Conservation (phyloP, 2,797 vertebrate genomes). For the Gymnoscopelus microlampas region DNA sequence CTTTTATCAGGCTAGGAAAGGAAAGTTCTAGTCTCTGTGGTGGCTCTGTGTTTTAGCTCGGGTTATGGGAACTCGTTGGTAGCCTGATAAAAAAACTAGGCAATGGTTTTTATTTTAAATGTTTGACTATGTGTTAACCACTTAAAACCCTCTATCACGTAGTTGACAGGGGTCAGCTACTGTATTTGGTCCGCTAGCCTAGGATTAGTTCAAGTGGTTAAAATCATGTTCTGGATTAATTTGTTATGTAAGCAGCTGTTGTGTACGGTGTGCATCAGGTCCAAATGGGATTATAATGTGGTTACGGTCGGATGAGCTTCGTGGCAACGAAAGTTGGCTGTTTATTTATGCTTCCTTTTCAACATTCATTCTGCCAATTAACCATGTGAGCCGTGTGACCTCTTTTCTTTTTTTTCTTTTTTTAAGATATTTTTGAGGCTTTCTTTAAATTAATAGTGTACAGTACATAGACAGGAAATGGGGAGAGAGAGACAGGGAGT, state of each 20-base stretch:
- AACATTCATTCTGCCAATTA: slow-evolving; percentile 43
- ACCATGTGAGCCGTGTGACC: slow-evolving; percentile 9
- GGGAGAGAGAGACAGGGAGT: no score
- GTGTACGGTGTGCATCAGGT: slow-evolving; percentile 40
- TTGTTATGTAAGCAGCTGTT: slow-evolving; percentile 8
- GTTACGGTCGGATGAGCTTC: slow-evolving; percentile 34
- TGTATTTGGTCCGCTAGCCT: no score
- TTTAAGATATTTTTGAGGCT: no score
- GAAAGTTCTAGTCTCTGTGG: slow-evolving; percentile 31
- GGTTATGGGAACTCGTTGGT: slow-evolving; percentile 45
- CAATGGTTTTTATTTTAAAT: slow-evolving; percentile 41
- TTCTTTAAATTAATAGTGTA: no score
- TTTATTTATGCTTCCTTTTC: slow-evolving; percentile 31
- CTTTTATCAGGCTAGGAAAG: slow-evolving; percentile 45
- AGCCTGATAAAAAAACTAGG: slow-evolving; percentile 32
- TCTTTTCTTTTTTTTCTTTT: no score
- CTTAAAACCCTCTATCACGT: no score
- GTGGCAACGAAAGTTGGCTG: slow-evolving; percentile 11
- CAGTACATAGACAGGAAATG: no score
- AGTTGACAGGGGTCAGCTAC: no score
- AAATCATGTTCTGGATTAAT: slow-evolving; percentile 28
- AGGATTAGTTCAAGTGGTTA: neutral
- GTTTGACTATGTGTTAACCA: no score
- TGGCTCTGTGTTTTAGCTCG: slow-evolving; percentile 35
- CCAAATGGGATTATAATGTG: slow-evolving; percentile 47